Evolutionary conservation across 2,113 vertebrate species (phyloP), one percentile per base, ranked within the genome.

Genomic region (Ictidomys tridecemlineatus): DNA sequence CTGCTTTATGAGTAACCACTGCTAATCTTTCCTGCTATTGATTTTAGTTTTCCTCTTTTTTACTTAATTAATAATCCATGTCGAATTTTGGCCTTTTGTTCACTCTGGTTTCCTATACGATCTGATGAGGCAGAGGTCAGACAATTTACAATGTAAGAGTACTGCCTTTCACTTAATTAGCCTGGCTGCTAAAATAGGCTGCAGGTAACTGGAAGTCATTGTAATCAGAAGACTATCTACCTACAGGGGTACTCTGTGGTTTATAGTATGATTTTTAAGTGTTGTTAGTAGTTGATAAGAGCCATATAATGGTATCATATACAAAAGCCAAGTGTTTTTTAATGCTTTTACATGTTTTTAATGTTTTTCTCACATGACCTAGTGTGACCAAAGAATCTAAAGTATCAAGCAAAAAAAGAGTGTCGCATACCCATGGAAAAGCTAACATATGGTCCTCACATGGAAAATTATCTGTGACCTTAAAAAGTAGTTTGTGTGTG

Each of bases 11-110:
- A 98, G 94, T 94, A 95, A 85, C 39, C 30, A 73, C n/a, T 82
- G 7, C 37, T 88, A 92, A 97, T 96, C 85, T 97, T 97, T 89
- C 97, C 95, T 89, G 79, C 97, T 97, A 98, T 72, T 98, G 85
- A 96, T 95, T 61, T 61, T 91, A 94, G 48, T 56, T 94, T 97
- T 91, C 14, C 28, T 84, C 48, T 87, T 94, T 53, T 82, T 63
- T 18, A 32, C n/a, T 93, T 88, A 96, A 96, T 84, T 87, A 72
- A 93, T 77, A 96, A 93, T 89, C 76, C 39, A 53, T 65, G 79
- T 6, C 58, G 63, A 89, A 69, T 83, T 48, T 48, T 42, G 26
- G 3, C 14, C 30, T 97, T 89, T 77, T 78, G 34, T 84, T 94
- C 48, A 65, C 11, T 56, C 58, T 89, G 45, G n/a, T 63, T 97